Conservation (phyloP, 2,888 invertebrate genomes). For the Imbricaverruca yamaguchii region DNA sequence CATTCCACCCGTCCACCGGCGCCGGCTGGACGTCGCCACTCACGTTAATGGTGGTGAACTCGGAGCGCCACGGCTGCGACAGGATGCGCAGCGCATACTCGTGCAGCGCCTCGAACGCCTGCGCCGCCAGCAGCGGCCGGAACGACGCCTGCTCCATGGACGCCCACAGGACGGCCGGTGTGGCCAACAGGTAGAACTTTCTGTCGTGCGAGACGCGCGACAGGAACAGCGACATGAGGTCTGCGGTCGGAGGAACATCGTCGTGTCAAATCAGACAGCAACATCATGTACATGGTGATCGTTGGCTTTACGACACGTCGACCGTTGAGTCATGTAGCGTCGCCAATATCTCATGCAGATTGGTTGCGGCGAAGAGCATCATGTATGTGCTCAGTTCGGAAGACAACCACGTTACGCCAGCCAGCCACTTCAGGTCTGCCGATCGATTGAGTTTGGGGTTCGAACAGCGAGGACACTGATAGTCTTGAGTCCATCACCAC, state of each 20-base stretch:
- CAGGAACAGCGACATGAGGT: conserved; percentile 5
- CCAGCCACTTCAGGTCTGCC: too few species aligned
- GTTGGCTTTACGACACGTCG: too few species aligned
- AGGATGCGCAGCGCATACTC: conserved; percentile 7
- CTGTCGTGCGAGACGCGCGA: conserved; percentile 8
- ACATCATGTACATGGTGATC: too few species aligned
- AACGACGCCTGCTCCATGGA: not conserved
- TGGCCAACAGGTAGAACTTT: conserved; percentile 14
- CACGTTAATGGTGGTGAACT: conserved; percentile 14
- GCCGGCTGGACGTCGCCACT: not conserved
- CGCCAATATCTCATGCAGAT: too few species aligned
- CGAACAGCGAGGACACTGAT: not conserved
- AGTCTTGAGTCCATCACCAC: not conserved
- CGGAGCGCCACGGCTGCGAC: conserved; percentile 13
- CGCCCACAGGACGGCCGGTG: not conserved
- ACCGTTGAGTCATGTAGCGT: too few species aligned
- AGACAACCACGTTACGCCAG: too few species aligned
- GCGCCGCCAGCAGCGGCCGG: not conserved
- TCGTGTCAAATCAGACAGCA: too few species aligned
- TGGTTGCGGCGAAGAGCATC: too few species aligned
- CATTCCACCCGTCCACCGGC: too few species aligned
- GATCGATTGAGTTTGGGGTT: not conserved
- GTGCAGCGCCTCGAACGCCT: conserved; percentile 20
- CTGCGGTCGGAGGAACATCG: not conserved
- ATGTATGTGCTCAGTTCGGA: too few species aligned